Evolutionary conservation across 2,113 vertebrate genomes (phyloP), one percentile per base, ranked within the genome.

Genomic region (Campylorhamphus procurvoides): DNA sequence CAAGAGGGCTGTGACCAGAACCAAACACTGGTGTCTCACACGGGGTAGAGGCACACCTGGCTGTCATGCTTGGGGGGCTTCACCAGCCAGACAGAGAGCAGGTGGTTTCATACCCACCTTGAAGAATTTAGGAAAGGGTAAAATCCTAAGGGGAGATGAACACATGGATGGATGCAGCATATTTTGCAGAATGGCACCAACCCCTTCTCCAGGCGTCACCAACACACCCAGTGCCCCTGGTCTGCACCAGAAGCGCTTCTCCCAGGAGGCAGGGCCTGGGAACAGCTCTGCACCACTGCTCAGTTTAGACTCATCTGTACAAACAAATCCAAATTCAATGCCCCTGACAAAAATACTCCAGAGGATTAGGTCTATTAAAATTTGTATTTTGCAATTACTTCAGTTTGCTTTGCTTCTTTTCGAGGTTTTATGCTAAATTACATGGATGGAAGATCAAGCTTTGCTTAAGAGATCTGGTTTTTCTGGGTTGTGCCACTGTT

Each of bases 371-470:
- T 69, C 87, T 80, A 95, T 94, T 95, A 77, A 90, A 84, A 92
- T 81, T 67, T 74, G 73, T 94, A 86, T 95, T 94, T 96, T 93
- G 91, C 90, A 96, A 91, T 93, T 96, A 91, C 92, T 96, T 93
- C 55, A 37, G 87, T 95, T 94, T 94, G 90, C 85, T 93, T 93
- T 94, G 44, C 83, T 92, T 71, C 90, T 92, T 94, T 90, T 58
- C 40, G 42, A 68, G 82, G 75, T 94, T 95, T 94, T 94, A 91
- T 64, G 82, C 56, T 90, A 92, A 90, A 93, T 94, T 90, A 80
- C 63, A 84, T 40, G 82, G 72, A 87, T 52, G 68, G 78, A 86
- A 47, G 68, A 89, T 86, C 90, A 96, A 79, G 87, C 82, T 74
- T 77, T 75, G 37, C 84, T 77, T 93, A 67, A 60, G 78, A 76